phyloP scores from a whole-genome alignment of 2,888 invertebrate genomes.

The Idaea aversata region DNA sequence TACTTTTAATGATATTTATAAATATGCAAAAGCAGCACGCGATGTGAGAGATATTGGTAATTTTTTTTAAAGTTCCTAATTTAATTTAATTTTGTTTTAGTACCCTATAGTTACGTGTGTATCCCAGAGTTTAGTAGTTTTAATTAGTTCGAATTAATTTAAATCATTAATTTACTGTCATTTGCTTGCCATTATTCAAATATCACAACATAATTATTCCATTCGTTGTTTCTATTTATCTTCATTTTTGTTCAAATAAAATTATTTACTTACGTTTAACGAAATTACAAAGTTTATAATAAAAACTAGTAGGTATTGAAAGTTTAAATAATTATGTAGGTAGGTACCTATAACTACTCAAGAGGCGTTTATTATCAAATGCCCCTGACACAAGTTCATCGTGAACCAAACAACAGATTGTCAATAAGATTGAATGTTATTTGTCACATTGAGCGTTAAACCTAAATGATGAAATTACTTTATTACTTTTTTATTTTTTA shows the following conservation, averaged over 20 bases:
- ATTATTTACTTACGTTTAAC: background rate
- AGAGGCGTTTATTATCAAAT: conserved; percentile 49
- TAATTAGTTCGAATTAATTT: background rate
- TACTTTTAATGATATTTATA: conserved; percentile 5
- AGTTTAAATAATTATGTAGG: conserved; percentile 50
- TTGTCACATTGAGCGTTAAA: conserved; percentile 40
- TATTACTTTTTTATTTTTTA: background rate
- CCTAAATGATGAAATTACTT: conserved; percentile 34
- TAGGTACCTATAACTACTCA: conserved; percentile 26
- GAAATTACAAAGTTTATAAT: background rate
- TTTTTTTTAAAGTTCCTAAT: background rate
- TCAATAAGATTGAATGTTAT: conserved; percentile 63
- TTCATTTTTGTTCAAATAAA: background rate
- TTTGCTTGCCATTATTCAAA: background rate
- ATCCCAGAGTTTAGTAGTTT: background rate
- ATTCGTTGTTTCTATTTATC: background rate
- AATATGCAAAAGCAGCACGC: background rate
- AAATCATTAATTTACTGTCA: background rate
- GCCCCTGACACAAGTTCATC: conserved; percentile 74
- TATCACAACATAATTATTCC: too few relatives aligned
- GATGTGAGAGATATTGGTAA: background rate
- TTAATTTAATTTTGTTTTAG: background rate
- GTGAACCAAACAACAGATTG: conserved; percentile 62
- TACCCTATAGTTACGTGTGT: background rate
- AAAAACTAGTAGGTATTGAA: conserved; percentile 37